Base-by-base conservation (phyloP, 2,888 invertebrate genomes). In the Agelastica alni region DNA sequence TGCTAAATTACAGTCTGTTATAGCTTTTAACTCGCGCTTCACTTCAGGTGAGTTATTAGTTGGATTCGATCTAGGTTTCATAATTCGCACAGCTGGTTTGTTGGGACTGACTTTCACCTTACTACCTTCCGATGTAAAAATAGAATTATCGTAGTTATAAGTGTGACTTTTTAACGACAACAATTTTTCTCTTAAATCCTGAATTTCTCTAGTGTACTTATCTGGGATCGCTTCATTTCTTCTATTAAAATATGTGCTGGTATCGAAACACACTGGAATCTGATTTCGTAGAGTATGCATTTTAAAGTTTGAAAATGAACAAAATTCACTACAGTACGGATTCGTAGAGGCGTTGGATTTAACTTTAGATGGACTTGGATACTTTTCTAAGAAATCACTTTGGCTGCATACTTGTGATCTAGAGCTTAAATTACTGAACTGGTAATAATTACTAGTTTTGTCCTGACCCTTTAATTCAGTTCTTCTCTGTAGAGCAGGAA, bases 231-330 rank as follows among this genome's bases (percentile, higher is more conserved):
- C 53, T 54, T 76, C 71, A 12, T 63, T 59, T 31, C 61, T 63
- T 59, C 67, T 71, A 65, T 75, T 70, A 58, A 76, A 76, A 63
- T 71, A 75, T 1, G 75, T 75, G 42, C 67, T 64, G 2, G 76
- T 76, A 51, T 74, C 70, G 49, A 65, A 72, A 56, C 66, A 68
- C 16, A 67, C 20, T 9, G 61, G 55, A 18, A 51, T 62, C 10
- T 41, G 48, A 32, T 62, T 58, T 7, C 58, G 46, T 28, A 60
- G 43, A 42, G 58, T 51, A 14, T 66, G 66, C 9, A 60, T 46
- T 51, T 65, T 63, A 18, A 63, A 60, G 47, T 65, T 62, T 5
- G 60, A 46, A 17, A 65, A 43, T n/a, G 60, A 53, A 42, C 65
- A 65, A 53, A 55, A 65, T 46, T 65, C 65, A 43, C 51, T 51